A percentile compares a stretch with the other conserved stretches of the same genome.
Conservation (phyloP, 1,140 invertebrate genomes). For the Macrocentrus cingulum region DNA sequence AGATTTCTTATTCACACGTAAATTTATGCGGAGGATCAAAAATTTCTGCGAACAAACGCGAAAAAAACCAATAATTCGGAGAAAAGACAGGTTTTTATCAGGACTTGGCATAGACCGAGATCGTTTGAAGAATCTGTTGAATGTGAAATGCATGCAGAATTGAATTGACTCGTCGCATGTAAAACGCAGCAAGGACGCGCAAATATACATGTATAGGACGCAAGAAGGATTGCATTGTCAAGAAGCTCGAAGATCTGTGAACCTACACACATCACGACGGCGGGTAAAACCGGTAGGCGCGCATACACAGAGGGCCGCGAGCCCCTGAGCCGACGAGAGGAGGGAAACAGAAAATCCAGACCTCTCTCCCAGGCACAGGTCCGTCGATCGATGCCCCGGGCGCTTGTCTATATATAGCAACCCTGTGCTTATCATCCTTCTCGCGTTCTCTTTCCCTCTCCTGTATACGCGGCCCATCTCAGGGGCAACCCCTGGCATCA, state of each 20-base stretch:
- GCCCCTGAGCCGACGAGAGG: slow-evolving; percentile 5
- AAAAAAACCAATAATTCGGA: no score
- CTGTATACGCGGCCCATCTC: slow-evolving; percentile 17
- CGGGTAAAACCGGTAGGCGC: no score
- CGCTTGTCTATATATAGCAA: slow-evolving; percentile 26
- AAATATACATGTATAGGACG: no score
- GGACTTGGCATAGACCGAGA: no score
- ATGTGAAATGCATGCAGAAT: neutral
- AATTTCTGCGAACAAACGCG: no score
- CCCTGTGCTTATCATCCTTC: no score
- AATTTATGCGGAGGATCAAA: no score
- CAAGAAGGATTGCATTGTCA: neutral
- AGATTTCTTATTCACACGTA: no score
- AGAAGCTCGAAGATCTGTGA: neutral
- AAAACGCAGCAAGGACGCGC: neutral
- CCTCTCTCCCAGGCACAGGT: slow-evolving; percentile 29
- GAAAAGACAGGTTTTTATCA: no score
- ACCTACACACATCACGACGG: no score
- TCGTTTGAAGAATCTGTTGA: slow-evolving; percentile 1
- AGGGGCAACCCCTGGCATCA: slow-evolving; percentile 19
- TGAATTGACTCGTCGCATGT: neutral
- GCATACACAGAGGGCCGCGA: no score
- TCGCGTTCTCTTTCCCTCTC: slow-evolving; percentile 12
- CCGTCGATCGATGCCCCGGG: slow-evolving; percentile 32
- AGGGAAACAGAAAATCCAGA: slow-evolving; percentile 23